A percentile compares a stretch with the other conserved stretches of the same genome.
Conservation (phyloP, 2,888 invertebrate genomes). For the Celastrina argiolus region DNA sequence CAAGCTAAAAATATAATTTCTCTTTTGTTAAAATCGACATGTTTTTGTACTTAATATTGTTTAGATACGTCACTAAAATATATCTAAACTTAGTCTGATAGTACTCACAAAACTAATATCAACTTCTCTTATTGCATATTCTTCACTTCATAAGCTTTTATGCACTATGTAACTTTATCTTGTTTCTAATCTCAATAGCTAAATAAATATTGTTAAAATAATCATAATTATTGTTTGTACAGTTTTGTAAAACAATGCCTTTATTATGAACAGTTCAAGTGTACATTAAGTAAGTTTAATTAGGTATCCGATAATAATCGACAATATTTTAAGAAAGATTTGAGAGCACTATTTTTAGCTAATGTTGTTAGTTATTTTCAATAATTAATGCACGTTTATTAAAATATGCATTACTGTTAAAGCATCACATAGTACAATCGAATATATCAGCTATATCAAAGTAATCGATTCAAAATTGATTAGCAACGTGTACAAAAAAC, state of each 20-base stretch:
- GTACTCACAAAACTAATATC: not conserved
- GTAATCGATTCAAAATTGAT: conserved; percentile 4
- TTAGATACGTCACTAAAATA: no score
- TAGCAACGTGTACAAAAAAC: conserved; percentile 7
- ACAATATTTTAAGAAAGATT: conserved; percentile 60
- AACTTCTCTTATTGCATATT: not conserved
- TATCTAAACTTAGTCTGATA: not conserved
- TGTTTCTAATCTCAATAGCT: not conserved
- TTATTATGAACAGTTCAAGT: conserved; percentile 8
- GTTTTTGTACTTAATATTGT: no score
- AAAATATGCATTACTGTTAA: not conserved
- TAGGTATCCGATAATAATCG: conserved; percentile 33
- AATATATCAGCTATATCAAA: conserved; percentile 1
- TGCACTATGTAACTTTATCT: not conserved
- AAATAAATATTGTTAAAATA: not conserved
- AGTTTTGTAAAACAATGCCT: conserved; percentile 8
- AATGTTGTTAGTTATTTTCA: conserved; percentile 30
- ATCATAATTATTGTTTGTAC: conserved; percentile 4
- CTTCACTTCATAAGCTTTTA: not conserved
- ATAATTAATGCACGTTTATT: conserved; percentile 15
- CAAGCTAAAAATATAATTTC: no score
- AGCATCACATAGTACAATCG: conserved; percentile 16
- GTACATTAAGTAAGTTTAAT: not conserved
- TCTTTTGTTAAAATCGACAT: no score
- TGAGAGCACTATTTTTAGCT: conserved; percentile 59